Conservation (phyloP, 2,797 vertebrate genomes). For the Sebastes flavidus region DNA sequence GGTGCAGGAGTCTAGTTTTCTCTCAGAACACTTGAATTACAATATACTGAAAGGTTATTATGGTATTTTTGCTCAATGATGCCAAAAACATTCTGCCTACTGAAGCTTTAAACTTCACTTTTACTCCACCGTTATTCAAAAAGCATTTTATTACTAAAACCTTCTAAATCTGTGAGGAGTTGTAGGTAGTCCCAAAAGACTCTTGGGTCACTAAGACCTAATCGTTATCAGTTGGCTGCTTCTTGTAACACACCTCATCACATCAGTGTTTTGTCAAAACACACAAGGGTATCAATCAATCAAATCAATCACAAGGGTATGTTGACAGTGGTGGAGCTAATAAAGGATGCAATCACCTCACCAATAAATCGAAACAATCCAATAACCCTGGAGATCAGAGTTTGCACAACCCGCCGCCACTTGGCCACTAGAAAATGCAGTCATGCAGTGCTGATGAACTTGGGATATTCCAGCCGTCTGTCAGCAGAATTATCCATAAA, state of each 20-base stretch:
- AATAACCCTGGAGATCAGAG: slow-evolving; percentile 19
- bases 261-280: not conserved
- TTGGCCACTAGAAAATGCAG: slow-evolving; percentile 7
- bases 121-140: not conserved
- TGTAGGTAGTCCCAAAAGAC: not conserved
- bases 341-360: slow-evolving; percentile 26
- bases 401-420: not conserved
- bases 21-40: too few relatives aligned
- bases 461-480: slow-evolving; percentile 14
- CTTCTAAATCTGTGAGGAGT: not conserved
- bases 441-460: slow-evolving; percentile 39
- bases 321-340: slow-evolving; percentile 11
- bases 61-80: too few relatives aligned
- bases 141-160: not conserved
- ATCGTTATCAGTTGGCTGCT: slow-evolving; percentile 24
- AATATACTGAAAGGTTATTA: too few relatives aligned
- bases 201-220: slow-evolving; percentile 11
- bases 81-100: too few relatives aligned
- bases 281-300: slow-evolving; percentile 17
- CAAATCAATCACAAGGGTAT: slow-evolving; percentile 21
- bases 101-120: too few relatives aligned
- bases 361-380: slow-evolving; percentile 22
- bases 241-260: not conserved
- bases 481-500: slow-evolving; percentile 41
- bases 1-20: too few relatives aligned